These are phyloP conservation scores for Myopa tessellatipennis DNA, from an alignment of 2,888 invertebrate genomes.

Conservation along the genomic window DNA sequence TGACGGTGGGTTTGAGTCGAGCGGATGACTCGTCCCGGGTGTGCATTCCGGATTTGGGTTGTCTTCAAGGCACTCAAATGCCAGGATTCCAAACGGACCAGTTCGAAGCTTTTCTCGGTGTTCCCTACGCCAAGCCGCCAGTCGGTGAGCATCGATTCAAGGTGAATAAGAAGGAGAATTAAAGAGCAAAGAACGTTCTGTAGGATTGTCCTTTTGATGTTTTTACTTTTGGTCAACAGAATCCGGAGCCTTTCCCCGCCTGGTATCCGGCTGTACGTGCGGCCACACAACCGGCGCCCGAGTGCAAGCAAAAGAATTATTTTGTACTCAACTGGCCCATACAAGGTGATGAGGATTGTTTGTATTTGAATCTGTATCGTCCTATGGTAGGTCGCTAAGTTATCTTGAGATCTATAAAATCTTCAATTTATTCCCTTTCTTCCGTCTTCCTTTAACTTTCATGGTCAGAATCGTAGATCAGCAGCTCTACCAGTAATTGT, in stretches of 20 bases:
- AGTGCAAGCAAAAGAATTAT: constrained; percentile 69
- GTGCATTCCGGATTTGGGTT: constrained; percentile 56
- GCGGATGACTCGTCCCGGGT: constrained; percentile 48
- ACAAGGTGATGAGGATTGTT: constrained; percentile 69
- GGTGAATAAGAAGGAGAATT: constrained; percentile 49
- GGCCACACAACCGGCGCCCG: constrained; percentile 61
- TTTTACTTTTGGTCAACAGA: constrained; percentile 50
- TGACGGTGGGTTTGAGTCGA: neutral
- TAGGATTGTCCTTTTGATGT: neutral
- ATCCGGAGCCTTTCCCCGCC: constrained; percentile 55
- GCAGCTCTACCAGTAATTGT: constrained; percentile 67
- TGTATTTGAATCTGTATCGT: constrained; percentile 70
- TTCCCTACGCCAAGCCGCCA: constrained; percentile 65
- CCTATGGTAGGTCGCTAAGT: constrained; percentile 53
- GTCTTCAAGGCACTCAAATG: constrained; percentile 56
- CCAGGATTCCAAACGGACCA: constrained; percentile 54
- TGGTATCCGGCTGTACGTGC: constrained; percentile 55
- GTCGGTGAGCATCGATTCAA: constrained; percentile 58
- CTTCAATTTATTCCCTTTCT: neutral
- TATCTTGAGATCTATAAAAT: neutral
- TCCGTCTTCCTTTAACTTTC: neutral
- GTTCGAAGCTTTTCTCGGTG: constrained; percentile 65
- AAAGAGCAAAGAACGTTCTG: neutral
- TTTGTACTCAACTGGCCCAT: constrained; percentile 54
- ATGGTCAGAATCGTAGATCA: neutral